These are phyloP conservation scores for Formica exsecta DNA, from an alignment of 1,140 invertebrate genomes.

Conservation along the genomic window DNA sequence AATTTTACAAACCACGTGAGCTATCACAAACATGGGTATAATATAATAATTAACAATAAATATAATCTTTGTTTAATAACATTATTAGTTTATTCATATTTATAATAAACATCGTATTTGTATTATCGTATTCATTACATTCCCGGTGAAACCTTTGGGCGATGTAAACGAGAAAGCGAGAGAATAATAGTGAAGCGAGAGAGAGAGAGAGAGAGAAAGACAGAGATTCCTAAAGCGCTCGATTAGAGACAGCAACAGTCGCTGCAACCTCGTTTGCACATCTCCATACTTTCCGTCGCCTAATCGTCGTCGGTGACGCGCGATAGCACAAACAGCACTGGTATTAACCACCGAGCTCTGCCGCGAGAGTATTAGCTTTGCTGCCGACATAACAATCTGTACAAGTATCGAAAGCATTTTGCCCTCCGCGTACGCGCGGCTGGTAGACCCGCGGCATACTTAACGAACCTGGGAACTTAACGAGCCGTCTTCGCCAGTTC, in stretches of 20 bases:
- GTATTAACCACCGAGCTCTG: slow-evolving; percentile 50
- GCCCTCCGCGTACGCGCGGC: slow-evolving; percentile 11
- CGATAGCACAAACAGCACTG: slow-evolving; percentile 23
- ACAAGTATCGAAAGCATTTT: slow-evolving; percentile 72
- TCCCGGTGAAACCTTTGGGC: slow-evolving; percentile 4
- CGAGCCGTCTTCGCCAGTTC: slow-evolving; percentile 65
- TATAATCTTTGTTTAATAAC: slow-evolving; percentile 32
- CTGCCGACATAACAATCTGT: slow-evolving; percentile 63
- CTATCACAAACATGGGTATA: background rate
- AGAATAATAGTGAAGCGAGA: background rate
- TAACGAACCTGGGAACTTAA: slow-evolving; percentile 67
- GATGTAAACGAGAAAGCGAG: background rate
- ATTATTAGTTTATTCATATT: slow-evolving; percentile 31
- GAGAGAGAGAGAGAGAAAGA: background rate
- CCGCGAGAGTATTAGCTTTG: slow-evolving; percentile 57
- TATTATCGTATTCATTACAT: slow-evolving; percentile 40
- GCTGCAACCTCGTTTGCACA: slow-evolving; percentile 42
- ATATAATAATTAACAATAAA: slow-evolving; percentile 13
- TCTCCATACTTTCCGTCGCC: slow-evolving; percentile 40
- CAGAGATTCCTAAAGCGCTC: background rate
- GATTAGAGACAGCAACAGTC: background rate
- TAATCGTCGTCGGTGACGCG: slow-evolving; percentile 48
- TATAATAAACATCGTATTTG: slow-evolving; percentile 25
- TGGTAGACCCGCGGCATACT: slow-evolving; percentile 55
- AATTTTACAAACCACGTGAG: background rate